Percentiles rank a stretch among this genome's conserved stretches.
Conservation (phyloP, 2,113 vertebrate genomes). For the Amia ocellicauda region DNA sequence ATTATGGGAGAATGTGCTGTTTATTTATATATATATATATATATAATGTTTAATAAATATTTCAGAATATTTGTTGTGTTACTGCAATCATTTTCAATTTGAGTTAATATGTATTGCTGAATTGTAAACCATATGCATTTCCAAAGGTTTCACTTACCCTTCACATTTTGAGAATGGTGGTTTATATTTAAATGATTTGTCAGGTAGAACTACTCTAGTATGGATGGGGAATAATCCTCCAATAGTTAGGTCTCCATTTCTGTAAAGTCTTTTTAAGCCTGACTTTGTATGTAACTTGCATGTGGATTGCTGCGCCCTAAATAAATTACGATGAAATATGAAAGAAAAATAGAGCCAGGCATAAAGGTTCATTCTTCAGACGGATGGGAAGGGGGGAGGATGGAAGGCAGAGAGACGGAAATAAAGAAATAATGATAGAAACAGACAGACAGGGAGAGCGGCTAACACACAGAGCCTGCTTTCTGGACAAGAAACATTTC, state of each 20-base stretch:
- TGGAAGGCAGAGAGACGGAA: slow-evolving; percentile 4
- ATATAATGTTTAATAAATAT: not conserved
- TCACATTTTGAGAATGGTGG: slow-evolving; percentile 24
- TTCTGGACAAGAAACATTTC: not conserved
- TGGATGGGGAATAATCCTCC: slow-evolving; percentile 49
- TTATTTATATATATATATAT: too few relatives aligned
- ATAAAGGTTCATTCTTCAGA: not conserved
- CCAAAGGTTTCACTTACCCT: slow-evolving; percentile 25
- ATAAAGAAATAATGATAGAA: too few relatives aligned
- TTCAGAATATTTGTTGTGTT: too few relatives aligned
- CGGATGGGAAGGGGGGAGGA: slow-evolving; percentile 9
- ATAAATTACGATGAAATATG: not conserved
- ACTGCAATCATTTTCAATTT: too few relatives aligned
- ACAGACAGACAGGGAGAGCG: slow-evolving; percentile 12
- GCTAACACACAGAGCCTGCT: not conserved
- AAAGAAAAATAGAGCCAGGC: not conserved
- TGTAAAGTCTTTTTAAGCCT: slow-evolving; percentile 41
- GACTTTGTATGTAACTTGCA: slow-evolving; percentile 40
- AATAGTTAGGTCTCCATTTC: slow-evolving; percentile 41
- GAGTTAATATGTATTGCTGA: too few relatives aligned
- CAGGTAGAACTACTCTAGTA: slow-evolving; percentile 32
- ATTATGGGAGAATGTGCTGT: not conserved
- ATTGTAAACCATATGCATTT: not conserved
- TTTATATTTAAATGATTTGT: slow-evolving; percentile 34
- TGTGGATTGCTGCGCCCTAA: slow-evolving; percentile 13